Evolutionary conservation across 2,888 invertebrate genomes (phyloP), one percentile per base, ranked within the genome.

Genomic region (Brachylomia viminalis): DNA sequence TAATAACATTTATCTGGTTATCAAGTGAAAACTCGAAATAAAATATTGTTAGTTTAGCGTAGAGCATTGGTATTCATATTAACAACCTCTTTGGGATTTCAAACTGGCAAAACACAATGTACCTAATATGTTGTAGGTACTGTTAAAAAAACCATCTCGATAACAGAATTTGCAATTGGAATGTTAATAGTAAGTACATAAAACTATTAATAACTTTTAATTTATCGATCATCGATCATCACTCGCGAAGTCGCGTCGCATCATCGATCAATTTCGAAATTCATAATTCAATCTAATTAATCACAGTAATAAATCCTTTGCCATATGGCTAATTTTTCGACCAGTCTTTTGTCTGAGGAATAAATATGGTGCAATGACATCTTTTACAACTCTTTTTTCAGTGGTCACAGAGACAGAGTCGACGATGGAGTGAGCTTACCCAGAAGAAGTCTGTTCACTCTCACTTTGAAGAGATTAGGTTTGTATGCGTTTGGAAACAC

Each of bases 221-320:
- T n/a, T 30, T 38, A n/a, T 49, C 11, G 15, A 64, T 45, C 17
- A 78, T 78, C 59, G 8, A 71, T 79, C 74, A 69, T 69, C 0
- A 33, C 58, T 64, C 27, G 27, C 59, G 2, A 71, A 45, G 47
- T 45, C 23, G n/a, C 27, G 10, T 72, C 17, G 11, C 59, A 58
- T 69, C 71, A 83, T 79, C 23, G 15, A 82, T 74, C 79, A 83
- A 71, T 64, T 72, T 74, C 58, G 5, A 71, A 73, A 67, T 73
- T 52, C 7, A 56, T 56, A n/a, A 58, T 52, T 56, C n/a, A 30
- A 33, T 30, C 27, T 70, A 73, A 82, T 82, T 47, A 66, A 82
- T 82, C 70, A 82, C 5, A 17, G 33, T 49, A 49, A 67, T 70
- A 70, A 62, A 78, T 82, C n/a, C 17, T n/a, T 71, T 42, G 7